Percentiles rank a stretch among this genome's conserved stretches.
Conservation (phyloP, 1,140 invertebrate species). For the Bombus breviceps region DNA sequence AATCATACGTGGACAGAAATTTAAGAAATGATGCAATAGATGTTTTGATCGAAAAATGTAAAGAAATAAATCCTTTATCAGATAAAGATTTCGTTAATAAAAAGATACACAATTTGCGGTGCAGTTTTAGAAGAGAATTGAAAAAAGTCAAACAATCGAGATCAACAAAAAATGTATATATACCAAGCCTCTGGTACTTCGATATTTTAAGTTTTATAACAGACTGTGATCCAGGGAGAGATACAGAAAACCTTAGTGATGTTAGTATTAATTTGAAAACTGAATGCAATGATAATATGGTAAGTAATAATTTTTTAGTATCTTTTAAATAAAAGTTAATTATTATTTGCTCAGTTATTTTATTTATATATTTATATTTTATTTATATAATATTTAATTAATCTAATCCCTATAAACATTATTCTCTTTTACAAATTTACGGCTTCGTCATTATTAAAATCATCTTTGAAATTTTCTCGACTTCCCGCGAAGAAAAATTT, state of each 20-base stretch:
- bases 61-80: background rate
- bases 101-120: background rate
- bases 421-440: too few relatives aligned
- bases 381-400: background rate
- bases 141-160: background rate
- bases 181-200: background rate
- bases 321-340: background rate
- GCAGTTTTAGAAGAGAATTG: background rate
- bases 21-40: background rate
- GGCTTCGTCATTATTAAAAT: too few relatives aligned
- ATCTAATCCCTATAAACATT: background rate
- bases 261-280: background rate
- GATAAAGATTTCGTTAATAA: background rate
- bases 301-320: background rate
- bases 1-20: background rate
- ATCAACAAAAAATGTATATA: background rate
- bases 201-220: background rate
- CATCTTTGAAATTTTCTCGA: too few relatives aligned
- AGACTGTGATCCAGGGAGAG: background rate
- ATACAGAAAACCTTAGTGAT: background rate
- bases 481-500: too few relatives aligned
- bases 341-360: background rate
- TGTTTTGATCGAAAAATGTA: background rate
- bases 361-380: background rate
- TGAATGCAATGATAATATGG: background rate